Base-by-base conservation (phyloP, 2,888 invertebrate genomes). In the Hirtodrosophila duncani region DNA sequence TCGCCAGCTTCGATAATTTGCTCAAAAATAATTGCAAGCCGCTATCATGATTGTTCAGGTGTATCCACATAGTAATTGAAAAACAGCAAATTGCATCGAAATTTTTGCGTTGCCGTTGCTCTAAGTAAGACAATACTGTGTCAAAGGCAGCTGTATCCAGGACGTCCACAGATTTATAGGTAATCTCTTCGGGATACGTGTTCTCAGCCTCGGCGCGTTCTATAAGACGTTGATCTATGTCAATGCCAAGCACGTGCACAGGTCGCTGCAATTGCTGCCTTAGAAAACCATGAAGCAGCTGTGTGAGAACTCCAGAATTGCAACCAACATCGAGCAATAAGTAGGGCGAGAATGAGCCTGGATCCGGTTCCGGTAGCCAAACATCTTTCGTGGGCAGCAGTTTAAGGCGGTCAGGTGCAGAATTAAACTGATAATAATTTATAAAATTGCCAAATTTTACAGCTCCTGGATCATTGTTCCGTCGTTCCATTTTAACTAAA, bases 1-100 rank as follows among this genome's bases (percentile, higher is more conserved):
- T 87, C 3, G 91, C 87, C 3, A 83, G 77, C 4, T 81, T 65
- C 50, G 90, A 89, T 3, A 92, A 83, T 38, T 88, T 89, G 11
- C 86, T 81, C 1, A 96, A 85, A 84, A 94, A 94, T 2, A 84
- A 67, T 43, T 88, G 72, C 23, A 96, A 85, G 0, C 94, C 94
- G 3, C 87, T 84, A 87, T 96, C 96, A 3, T 94, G 93, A 85
- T 92, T 88, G 84, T 96, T 95, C 14, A 96, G 84, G 86, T 96
- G 96, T 77, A 96, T 93, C 96, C 96, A 96, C 94, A 96, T 94
- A 10, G 94, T 93, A 18, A 94, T 90, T 5, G 95, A 95, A 83
- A 95, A 94, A 82, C 93, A 93, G 84, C 93, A 94, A 36, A 90
- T 88, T 2, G 91, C 88, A 86, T 92, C 91, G 87, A 93, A 94